These are phyloP conservation scores for Tragelaphus strepsiceros DNA, from an alignment of 2,113 vertebrate species.

Conservation along the genomic window DNA sequence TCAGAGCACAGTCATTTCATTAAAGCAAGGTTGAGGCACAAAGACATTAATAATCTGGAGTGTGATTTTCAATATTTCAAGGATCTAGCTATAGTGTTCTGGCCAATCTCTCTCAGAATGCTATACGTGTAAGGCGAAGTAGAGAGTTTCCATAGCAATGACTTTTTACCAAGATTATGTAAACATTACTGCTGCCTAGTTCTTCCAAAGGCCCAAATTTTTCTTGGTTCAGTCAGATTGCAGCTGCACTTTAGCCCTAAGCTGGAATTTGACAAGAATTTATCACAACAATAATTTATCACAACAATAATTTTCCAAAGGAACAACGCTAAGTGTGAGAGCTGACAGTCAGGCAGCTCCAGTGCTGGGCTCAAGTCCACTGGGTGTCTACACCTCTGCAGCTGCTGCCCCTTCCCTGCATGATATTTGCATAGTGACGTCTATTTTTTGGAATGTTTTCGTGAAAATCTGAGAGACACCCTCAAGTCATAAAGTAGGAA, in stretches of 20 bases:
- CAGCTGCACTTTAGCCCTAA: background rate
- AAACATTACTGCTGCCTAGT: background rate
- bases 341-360: background rate
- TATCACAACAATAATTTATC: background rate
- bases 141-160: background rate
- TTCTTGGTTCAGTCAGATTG: background rate
- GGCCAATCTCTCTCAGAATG: background rate
- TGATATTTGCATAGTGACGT: background rate
- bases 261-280: background rate
- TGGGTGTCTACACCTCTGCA: too few species aligned
- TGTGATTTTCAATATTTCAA: conserved; percentile 7
- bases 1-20: background rate
- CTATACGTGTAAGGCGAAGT: background rate
- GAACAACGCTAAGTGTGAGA: background rate
- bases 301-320: background rate
- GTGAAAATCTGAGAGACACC: background rate
- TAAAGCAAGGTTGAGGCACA: background rate
- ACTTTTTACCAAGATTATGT: background rate
- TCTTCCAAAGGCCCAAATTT: background rate
- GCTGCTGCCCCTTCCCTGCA: background rate
- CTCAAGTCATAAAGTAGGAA: background rate
- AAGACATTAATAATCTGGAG: background rate
- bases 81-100: background rate
- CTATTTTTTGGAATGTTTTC: background rate
- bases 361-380: background rate